phyloP scores from a whole-genome alignment of 1,140 invertebrate genomes.

The Drosophila pallidifrons region DNA sequence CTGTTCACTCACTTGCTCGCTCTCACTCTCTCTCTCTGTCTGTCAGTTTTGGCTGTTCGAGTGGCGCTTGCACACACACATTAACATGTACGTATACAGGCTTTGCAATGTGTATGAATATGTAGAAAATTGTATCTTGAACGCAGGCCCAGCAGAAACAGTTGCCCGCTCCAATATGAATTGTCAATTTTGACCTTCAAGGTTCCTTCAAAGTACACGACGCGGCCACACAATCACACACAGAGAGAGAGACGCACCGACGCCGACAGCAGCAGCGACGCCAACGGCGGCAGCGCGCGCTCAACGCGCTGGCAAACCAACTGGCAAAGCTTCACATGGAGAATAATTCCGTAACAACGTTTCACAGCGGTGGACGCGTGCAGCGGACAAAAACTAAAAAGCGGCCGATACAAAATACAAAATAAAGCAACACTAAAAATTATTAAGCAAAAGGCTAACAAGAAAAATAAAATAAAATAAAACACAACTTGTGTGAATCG shows the following conservation, averaged over 20 bases:
- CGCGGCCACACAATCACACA: constrained; percentile 19
- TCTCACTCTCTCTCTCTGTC: constrained; percentile 3
- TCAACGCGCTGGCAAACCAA: constrained; percentile 37
- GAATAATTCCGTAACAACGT: constrained; percentile 82
- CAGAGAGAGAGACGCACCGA: constrained; percentile 26
- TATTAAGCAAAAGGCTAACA: constrained; percentile 6
- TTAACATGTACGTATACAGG: neutral
- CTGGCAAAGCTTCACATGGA: constrained; percentile 48
- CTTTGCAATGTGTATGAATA: constrained; percentile 1
- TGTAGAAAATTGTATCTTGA: constrained; percentile 46
- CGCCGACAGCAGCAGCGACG: constrained; percentile 12
- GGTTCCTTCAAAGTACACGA: constrained; percentile 83
- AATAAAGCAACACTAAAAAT: neutral
- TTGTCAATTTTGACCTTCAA: constrained; percentile 85
- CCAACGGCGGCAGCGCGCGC: constrained; percentile 25
- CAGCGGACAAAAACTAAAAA: constrained; percentile 73
- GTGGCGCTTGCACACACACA: constrained; percentile 24
- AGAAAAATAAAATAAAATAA: constrained; percentile 22
- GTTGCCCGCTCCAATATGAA: constrained; percentile 66
- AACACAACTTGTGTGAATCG: constrained; percentile 17
- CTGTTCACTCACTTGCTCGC: neutral
- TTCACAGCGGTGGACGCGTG: constrained; percentile 79
- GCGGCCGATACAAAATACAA: constrained; percentile 35
- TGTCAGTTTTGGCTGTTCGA: neutral
- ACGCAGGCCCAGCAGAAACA: constrained; percentile 44